Evolutionary conservation across 2,113 vertebrate species (phyloP).

Genomic region (Junco hyemalis): DNA sequence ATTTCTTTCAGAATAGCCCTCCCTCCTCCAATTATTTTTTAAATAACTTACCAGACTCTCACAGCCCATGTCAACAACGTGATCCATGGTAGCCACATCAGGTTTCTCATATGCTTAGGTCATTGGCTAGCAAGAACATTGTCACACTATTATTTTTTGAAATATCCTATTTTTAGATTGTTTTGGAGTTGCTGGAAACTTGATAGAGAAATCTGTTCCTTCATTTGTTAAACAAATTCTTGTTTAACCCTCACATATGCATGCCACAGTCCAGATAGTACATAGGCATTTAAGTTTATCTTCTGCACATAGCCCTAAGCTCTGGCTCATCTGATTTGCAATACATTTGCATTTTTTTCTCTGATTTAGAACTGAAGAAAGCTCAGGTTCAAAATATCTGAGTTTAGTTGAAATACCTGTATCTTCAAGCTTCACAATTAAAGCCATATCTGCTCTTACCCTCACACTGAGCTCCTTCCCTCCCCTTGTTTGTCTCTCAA

Average conservation of each 20-base stretch:
- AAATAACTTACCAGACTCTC: background rate
- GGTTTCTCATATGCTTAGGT: background rate
- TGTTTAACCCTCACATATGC: background rate
- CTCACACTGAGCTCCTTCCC: background rate
- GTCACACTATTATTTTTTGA: background rate
- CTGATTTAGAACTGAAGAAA: background rate
- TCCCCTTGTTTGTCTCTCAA: background rate
- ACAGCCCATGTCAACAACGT: background rate
- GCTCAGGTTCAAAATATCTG: background rate
- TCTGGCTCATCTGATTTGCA: background rate
- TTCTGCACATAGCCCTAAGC: background rate
- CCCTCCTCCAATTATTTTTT: background rate
- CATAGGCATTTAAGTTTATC: background rate
- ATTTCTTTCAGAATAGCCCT: background rate
- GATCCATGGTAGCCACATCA: background rate
- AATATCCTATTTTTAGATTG: background rate
- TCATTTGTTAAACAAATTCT: background rate
- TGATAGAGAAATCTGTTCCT: background rate
- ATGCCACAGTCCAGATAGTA: background rate
- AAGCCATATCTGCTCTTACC: background rate
- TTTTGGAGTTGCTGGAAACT: background rate
- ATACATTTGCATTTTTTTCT: background rate
- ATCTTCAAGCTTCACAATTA: background rate
- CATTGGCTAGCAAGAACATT: background rate
- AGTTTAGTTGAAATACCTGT: background rate